These are phyloP conservation scores for Dysdera silvatica DNA, from an alignment of 1,140 invertebrate species.

Conservation along the genomic window DNA sequence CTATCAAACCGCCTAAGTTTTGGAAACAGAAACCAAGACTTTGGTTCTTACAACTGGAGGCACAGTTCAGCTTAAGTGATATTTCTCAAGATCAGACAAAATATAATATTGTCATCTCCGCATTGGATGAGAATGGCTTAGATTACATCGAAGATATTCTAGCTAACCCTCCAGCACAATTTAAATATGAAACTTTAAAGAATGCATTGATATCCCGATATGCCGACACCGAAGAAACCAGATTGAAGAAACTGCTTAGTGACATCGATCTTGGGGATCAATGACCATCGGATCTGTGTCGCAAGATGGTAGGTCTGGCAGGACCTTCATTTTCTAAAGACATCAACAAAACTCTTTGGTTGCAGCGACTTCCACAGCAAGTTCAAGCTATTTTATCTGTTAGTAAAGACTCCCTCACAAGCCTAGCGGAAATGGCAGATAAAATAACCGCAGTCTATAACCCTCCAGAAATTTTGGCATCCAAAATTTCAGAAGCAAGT, in stretches of 20 bases:
- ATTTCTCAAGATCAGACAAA: constrained; percentile 30
- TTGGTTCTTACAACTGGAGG: constrained; percentile 38
- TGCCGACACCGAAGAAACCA: not conserved
- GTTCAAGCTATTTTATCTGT: not conserved
- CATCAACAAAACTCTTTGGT: not conserved
- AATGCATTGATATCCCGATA: not conserved
- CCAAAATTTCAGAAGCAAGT: too few relatives aligned
- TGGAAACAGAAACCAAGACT: constrained; percentile 33
- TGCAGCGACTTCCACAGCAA: not conserved
- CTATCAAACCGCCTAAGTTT: constrained; percentile 34
- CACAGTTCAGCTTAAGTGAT: constrained; percentile 25
- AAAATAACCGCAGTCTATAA: not conserved
- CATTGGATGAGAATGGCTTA: not conserved
- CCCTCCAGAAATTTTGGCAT: not conserved
- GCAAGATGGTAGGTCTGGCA: not conserved
- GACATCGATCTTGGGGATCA: not conserved
- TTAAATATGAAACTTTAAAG: not conserved
- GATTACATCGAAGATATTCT: not conserved
- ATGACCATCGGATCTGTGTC: not conserved
- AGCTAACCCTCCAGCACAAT: not conserved
- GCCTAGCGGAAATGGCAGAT: not conserved
- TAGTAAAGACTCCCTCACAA: not conserved
- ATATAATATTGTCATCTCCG: constrained; percentile 16
- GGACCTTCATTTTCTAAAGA: not conserved
- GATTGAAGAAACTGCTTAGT: not conserved